phyloP scores from a whole-genome alignment of 30 jellyfish, hydroid and myxozoan genomes.

The Aurelia aurita region DNA sequence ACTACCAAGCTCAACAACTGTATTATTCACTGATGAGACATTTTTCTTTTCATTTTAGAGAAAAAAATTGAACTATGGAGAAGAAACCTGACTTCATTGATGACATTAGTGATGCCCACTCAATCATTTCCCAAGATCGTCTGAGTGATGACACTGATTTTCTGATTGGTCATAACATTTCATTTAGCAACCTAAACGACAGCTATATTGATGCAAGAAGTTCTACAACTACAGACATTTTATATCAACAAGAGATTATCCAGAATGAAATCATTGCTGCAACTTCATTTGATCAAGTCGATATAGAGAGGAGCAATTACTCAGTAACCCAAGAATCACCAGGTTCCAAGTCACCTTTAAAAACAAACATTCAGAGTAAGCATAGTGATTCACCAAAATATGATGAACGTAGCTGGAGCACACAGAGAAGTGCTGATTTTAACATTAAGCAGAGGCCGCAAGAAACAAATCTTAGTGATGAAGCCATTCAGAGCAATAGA shows the following conservation, averaged over 20 bases:
- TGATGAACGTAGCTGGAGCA: no score
- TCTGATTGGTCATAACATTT: constrained; percentile 62
- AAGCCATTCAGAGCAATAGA: no score
- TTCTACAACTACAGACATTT: constrained; percentile 68
- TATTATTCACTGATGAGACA: neutral
- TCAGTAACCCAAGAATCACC: no score
- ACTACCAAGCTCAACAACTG: no score
- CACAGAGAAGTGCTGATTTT: no score
- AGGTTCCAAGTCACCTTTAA: no score
- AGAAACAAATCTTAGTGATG: no score
- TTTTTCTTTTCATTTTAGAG: neutral
- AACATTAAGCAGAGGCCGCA: no score
- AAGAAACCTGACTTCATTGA: neutral
- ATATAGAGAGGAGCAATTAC: neutral
- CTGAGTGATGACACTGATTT: constrained; percentile 79
- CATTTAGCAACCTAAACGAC: constrained; percentile 35
- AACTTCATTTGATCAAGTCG: neutral
- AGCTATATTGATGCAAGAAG: constrained; percentile 66
- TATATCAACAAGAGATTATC: constrained; percentile 57
- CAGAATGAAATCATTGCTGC: constrained; percentile 1
- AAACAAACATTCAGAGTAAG: no score
- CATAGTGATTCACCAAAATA: no score
- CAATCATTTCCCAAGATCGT: constrained; percentile 52
- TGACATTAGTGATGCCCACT: constrained; percentile 53
- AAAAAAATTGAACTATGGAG: neutral